These are phyloP conservation scores for Lepidothrix coronata DNA, from an alignment of 2,113 vertebrate species.

Conservation along the genomic window DNA sequence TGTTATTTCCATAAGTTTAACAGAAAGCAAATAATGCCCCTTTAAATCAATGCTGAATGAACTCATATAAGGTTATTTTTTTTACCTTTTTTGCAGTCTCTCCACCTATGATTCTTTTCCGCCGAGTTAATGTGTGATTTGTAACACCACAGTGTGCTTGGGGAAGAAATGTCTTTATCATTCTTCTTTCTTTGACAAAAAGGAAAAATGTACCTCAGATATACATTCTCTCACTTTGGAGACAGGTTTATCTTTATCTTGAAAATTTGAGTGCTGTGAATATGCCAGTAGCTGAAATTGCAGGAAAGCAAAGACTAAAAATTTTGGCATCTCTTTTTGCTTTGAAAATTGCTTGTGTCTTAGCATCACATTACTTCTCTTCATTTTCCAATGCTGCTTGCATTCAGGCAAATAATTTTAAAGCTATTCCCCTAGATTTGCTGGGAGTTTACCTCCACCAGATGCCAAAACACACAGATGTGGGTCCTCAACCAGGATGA, in stretches of 20 bases:
- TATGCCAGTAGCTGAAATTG: background rate
- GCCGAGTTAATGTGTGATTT: conserved; percentile 22
- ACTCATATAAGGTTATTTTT: background rate
- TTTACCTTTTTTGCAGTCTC: conserved; percentile 69
- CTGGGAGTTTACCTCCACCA: background rate
- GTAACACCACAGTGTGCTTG: conserved; percentile 69
- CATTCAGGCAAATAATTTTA: background rate
- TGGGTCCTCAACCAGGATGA: background rate
- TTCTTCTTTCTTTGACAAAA: conserved; percentile 79
- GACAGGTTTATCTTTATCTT: background rate
- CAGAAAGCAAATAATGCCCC: background rate
- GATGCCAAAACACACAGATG: background rate
- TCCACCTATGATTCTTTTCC: conserved; percentile 80
- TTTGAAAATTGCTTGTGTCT: background rate
- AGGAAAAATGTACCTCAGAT: background rate
- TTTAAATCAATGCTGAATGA: background rate
- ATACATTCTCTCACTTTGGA: background rate
- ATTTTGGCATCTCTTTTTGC: background rate
- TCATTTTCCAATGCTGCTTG: background rate
- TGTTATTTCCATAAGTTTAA: background rate
- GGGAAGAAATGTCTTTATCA: conserved; percentile 66
- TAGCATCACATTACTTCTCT: background rate
- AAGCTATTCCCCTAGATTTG: background rate
- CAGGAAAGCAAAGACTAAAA: background rate
- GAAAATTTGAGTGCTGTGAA: background rate